Evolutionary conservation across 2,113 vertebrate genomes (phyloP).

Genomic region (Myotis lucifugus): DNA sequence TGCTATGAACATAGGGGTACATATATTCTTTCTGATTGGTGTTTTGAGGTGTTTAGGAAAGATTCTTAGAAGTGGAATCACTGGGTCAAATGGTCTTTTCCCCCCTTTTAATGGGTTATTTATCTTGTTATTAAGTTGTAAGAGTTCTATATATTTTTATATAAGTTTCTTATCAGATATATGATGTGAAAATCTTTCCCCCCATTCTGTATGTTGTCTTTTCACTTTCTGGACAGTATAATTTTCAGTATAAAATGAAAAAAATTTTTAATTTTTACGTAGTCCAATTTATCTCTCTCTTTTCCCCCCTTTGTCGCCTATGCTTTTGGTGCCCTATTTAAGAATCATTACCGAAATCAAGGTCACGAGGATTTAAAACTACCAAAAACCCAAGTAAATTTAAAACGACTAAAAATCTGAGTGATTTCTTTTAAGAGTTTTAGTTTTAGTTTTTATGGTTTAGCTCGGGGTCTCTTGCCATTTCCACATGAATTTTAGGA

Average conservation of each 20-base stretch:
- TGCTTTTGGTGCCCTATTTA: neutral
- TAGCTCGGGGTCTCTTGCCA: neutral
- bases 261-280: neutral
- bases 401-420: neutral
- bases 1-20: too few relatives aligned
- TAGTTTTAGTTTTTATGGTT: neutral
- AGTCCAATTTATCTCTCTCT: neutral
- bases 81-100: neutral
- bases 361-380: neutral
- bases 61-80: too few relatives aligned
- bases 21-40: too few relatives aligned
- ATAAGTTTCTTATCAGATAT: neutral
- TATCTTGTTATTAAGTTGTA: constrained; percentile 17
- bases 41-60: too few relatives aligned
- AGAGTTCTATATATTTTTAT: constrained; percentile 11
- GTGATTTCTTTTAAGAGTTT: neutral
- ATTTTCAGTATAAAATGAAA: neutral
- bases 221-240: neutral
- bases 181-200: constrained; percentile 39
- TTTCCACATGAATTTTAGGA: neutral
- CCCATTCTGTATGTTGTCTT: neutral
- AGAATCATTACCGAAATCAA: neutral
- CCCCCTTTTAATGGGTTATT: neutral
- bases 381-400: neutral
- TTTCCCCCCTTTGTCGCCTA: neutral